phyloP scores from a whole-genome alignment of 2,797 vertebrate species.

The Clarias laeviceps region DNA sequence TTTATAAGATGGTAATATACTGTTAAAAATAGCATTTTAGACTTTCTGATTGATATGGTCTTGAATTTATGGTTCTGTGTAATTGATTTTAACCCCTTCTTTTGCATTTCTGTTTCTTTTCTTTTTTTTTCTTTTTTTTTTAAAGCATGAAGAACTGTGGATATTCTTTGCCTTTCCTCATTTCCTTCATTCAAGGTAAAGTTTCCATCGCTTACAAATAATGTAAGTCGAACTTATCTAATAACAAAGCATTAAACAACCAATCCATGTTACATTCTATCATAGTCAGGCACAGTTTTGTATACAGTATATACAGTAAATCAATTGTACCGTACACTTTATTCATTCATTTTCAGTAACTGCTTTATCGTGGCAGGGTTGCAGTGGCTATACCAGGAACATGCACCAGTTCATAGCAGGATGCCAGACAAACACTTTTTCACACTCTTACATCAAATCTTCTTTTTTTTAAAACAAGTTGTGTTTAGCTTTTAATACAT shows the following conservation, averaged over 20 bases:
- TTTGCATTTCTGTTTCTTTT: background rate
- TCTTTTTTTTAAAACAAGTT: too few relatives aligned
- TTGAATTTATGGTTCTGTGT: background rate
- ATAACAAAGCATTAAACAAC: background rate
- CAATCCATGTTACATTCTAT: background rate
- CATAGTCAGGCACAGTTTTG: background rate
- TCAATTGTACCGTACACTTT: background rate
- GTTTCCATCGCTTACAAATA: background rate
- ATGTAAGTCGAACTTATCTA: background rate
- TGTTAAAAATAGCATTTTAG: background rate
- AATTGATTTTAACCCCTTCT: background rate
- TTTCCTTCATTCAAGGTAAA: constrained; percentile 50
- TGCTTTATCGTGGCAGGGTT: background rate
- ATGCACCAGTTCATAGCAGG: background rate
- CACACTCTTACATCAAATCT: background rate
- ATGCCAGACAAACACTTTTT: background rate
- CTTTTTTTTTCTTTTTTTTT: background rate
- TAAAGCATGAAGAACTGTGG: constrained; percentile 47
- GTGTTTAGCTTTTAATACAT: too few relatives aligned
- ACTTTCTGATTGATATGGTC: background rate
- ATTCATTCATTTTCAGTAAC: background rate
- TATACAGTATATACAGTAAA: background rate
- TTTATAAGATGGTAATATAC: background rate
- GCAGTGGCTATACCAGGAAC: background rate
- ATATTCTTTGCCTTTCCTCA: constrained; percentile 42